Evolutionary conservation across 2,113 vertebrate genomes (phyloP).

Genomic region (Colius striatus): DNA sequence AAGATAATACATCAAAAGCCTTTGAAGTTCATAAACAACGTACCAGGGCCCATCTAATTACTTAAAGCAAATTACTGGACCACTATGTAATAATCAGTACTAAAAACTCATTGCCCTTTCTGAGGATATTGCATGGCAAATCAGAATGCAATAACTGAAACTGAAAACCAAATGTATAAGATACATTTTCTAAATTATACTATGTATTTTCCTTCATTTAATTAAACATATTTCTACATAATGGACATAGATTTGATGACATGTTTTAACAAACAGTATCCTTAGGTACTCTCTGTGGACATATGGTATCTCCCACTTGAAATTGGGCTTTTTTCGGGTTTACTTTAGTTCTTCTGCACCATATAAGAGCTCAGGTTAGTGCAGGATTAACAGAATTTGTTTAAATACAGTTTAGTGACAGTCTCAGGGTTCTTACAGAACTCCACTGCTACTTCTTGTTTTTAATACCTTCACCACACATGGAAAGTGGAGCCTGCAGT

Average conservation of each 20-base stretch:
- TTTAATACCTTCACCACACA: not conserved
- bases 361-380: not conserved
- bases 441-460: not conserved
- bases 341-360: not conserved
- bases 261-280: not conserved
- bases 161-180: not conserved
- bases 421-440: not conserved
- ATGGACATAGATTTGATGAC: not conserved
- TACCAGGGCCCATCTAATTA: not conserved
- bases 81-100: not conserved
- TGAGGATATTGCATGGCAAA: not conserved
- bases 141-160: not conserved
- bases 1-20: not conserved
- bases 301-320: not conserved
- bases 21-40: not conserved
- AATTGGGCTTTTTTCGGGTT: not conserved
- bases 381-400: not conserved
- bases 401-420: not conserved
- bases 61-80: not conserved
- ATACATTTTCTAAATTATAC: not conserved
- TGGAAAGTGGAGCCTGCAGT: not conserved
- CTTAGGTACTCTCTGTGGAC: not conserved
- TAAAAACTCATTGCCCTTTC: not conserved
- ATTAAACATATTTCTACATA: not conserved
- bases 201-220: not conserved